phyloP scores from a whole-genome alignment of 2,113 vertebrate genomes.

The Blennius ocellaris region DNA sequence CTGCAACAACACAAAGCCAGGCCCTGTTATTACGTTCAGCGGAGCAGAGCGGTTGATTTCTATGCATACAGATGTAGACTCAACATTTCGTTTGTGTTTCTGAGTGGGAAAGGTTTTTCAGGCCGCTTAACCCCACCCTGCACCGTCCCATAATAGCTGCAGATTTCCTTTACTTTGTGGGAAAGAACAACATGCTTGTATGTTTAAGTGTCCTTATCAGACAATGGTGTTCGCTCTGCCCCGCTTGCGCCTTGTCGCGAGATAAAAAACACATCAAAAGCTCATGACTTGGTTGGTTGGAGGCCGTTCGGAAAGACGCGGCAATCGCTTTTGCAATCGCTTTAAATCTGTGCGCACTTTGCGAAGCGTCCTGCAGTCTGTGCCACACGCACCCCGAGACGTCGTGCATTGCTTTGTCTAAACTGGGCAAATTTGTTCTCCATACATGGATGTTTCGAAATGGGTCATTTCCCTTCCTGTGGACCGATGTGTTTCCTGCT shows the following conservation, averaged over 20 bases:
- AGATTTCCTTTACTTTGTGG: slow-evolving; percentile 74
- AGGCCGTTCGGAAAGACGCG: slow-evolving; percentile 42
- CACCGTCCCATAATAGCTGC: slow-evolving; percentile 29
- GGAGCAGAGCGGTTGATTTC: slow-evolving; percentile 63
- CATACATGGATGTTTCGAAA: slow-evolving; percentile 32
- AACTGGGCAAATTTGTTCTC: slow-evolving; percentile 10
- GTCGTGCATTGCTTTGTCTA: slow-evolving; percentile 5
- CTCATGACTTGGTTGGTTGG: slow-evolving; percentile 23
- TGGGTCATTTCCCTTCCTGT: slow-evolving; percentile 38
- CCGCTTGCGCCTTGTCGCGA: slow-evolving; percentile 40
- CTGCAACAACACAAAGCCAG: slow-evolving; percentile 34
- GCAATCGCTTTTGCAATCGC: slow-evolving; percentile 23
- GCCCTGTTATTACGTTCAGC: slow-evolving; percentile 77
- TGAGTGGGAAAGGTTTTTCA: slow-evolving; percentile 40
- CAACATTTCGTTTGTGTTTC: slow-evolving; percentile 65
- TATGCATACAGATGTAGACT: slow-evolving; percentile 63
- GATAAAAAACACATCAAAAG: slow-evolving; percentile 71
- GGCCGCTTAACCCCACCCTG: slow-evolving; percentile 35
- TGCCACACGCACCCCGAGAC: slow-evolving; percentile 29
- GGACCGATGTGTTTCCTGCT: slow-evolving; percentile 48
- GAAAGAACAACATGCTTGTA: slow-evolving; percentile 72
- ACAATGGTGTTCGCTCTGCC: slow-evolving; percentile 40
- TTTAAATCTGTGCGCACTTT: slow-evolving; percentile 15
- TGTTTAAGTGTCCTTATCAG: slow-evolving; percentile 71
- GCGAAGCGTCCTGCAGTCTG: background rate